Evolutionary conservation across 2,888 invertebrate species (phyloP), one percentile per base, ranked within the genome.

Genomic region (Lingula anatina): DNA sequence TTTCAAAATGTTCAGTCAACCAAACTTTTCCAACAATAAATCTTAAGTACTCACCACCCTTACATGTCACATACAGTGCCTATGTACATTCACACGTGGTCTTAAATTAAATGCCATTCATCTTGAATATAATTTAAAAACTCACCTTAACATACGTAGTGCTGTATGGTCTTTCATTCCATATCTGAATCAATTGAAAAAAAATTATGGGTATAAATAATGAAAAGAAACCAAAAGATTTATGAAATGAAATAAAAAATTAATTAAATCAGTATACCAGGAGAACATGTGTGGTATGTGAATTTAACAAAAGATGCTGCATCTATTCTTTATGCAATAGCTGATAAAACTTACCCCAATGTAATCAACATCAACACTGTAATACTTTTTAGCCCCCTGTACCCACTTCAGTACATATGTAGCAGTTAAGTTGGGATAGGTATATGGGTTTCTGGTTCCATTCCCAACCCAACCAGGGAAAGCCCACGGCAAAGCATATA

Each of bases 401-500:
- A 73, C 51, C 73, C 73, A 73, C 18, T 60, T 59, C 27, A 62
- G 49, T 20, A 68, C 54, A 52, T 73, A 74, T 15, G 31, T 46
- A 25, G 59, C 62, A 7, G 59, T 57, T 18, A 26, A 40, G 7
- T 24, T 52, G 12, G 49, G 46, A 44, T 57, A 50, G 27, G 28
- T 25, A 50, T 59, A 68, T 1, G 71, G 69, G 31, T 45, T 51
- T 39, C 47, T 44, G 2, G 47, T 23, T 5, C 52, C 53, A 5
- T 20, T 23, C 15, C 64, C 62, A 4, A 70, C 18, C 70, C 70
- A 70, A 3, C 61, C 60, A 3, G 70, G 70, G 47, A 62, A 71
- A 2, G 62, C 53, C 70, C 70, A 70, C 1, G 70, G 59, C 15
- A 70, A 49, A 23, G 59, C 66, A 42, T 57, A 64, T n/a, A 71